Percentiles rank a stretch among this genome's conserved stretches.
Evolutionary conservation across 2,797 vertebrate species (phyloP).

Genomic region (Ciconia nigra): DNA sequence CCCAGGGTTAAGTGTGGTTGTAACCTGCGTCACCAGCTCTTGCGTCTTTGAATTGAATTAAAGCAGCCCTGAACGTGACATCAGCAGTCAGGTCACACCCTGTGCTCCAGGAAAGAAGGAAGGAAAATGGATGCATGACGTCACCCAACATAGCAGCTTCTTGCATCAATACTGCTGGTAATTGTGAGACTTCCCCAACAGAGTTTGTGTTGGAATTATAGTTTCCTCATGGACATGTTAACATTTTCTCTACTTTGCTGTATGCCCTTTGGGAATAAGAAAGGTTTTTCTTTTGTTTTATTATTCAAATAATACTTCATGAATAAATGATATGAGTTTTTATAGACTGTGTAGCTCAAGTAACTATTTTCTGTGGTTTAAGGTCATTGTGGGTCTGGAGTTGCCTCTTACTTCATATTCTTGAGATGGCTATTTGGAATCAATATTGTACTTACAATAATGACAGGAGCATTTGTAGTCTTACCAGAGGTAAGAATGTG

Average conservation of each 20-base stretch:
- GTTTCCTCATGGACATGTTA: background rate
- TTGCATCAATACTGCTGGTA: background rate
- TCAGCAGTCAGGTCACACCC: background rate
- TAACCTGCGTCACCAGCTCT: background rate
- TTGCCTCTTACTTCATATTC: slow-evolving; percentile 98
- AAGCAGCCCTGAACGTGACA: background rate
- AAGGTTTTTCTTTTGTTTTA: background rate
- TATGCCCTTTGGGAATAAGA: background rate
- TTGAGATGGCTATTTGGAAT: slow-evolving; percentile 96
- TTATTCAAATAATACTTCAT: background rate
- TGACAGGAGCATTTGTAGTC: slow-evolving; percentile 96
- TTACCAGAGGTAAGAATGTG: slow-evolving; percentile 88
- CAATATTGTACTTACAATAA: slow-evolving; percentile 92
- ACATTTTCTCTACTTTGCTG: background rate
- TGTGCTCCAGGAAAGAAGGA: background rate
- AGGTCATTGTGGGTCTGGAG: slow-evolving; percentile 98
- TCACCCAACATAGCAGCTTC: background rate
- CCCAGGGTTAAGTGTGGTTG: background rate
- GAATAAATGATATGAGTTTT: background rate
- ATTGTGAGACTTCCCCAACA: background rate
- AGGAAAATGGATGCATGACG: background rate
- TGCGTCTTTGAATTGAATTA: background rate
- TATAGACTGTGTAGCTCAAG: background rate
- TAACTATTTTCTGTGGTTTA: background rate
- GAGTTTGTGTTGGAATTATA: background rate